Evolutionary conservation across 2,888 invertebrate species (phyloP).

Genomic region (Drosophila dives): DNA sequence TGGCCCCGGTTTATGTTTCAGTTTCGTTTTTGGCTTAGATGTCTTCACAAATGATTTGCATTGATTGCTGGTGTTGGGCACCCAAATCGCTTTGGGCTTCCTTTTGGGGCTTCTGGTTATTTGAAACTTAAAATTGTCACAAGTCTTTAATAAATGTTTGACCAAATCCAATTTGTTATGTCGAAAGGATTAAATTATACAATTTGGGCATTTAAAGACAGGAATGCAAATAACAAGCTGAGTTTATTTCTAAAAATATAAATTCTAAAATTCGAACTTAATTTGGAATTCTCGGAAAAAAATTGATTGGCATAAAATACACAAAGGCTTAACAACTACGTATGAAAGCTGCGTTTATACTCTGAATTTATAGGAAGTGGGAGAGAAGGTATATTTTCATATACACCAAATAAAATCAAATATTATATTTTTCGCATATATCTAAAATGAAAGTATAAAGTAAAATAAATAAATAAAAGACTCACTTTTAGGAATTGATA

Average conservation of each 20-base stretch:
- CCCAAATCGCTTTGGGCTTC: conserved; percentile 37
- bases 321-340: background rate
- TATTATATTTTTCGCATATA: too few relatives aligned
- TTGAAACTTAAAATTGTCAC: background rate
- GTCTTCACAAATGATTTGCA: conserved; percentile 57
- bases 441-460: too few relatives aligned
- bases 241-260: background rate
- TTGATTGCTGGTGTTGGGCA: conserved; percentile 47
- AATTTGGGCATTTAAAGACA: background rate
- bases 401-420: too few relatives aligned
- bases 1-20: conserved; percentile 11
- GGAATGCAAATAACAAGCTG: background rate
- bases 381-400: too few relatives aligned
- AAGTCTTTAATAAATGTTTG: background rate
- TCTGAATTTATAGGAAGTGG: too few relatives aligned
- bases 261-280: background rate
- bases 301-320: background rate
- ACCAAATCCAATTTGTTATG: background rate
- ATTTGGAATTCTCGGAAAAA: background rate
- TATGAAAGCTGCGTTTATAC: too few relatives aligned
- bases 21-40: conserved; percentile 8
- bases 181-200: background rate
- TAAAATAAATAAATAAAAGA: too few relatives aligned
- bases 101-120: background rate
- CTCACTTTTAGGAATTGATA: too few relatives aligned